Percentiles rank a stretch among this genome's conserved stretches.
phyloP scores from a whole-genome alignment of 2,797 vertebrate species.

The Centroberyx gerrardi region DNA sequence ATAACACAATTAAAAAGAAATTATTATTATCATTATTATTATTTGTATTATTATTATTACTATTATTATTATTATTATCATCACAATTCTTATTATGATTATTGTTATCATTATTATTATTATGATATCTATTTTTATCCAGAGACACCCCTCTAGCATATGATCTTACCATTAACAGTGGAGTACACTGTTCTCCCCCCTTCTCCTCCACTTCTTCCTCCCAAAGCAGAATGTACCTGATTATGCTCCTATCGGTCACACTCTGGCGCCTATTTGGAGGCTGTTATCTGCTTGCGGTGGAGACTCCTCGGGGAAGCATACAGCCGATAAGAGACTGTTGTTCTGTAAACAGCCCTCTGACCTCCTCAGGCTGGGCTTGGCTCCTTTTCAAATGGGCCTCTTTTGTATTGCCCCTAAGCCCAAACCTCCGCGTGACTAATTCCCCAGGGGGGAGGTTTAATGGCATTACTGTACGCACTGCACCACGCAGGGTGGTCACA shows the following conservation, averaged over 20 bases:
- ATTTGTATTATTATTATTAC: too few species aligned
- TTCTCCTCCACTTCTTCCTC: constrained; percentile 60
- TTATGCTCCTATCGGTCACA: constrained; percentile 79
- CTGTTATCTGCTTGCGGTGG: constrained; percentile 76
- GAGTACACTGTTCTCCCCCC: constrained; percentile 53
- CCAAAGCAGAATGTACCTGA: constrained; percentile 76
- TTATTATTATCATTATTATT: too few species aligned
- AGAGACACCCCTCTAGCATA: constrained; percentile 39
- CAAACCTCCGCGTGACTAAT: constrained; percentile 67
- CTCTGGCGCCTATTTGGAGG: constrained; percentile 71
- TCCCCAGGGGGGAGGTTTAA: constrained; percentile 67
- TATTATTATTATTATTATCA: not conserved
- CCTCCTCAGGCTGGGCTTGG: constrained; percentile 70
- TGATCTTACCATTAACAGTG: constrained; percentile 52
- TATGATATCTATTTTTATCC: constrained; percentile 20
- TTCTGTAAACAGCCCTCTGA: constrained; percentile 83
- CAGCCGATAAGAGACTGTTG: constrained; percentile 78
- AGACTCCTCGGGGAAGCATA: constrained; percentile 72
- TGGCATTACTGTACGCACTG: constrained; percentile 70
- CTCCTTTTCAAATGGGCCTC: constrained; percentile 65
- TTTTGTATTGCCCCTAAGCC: constrained; percentile 69
- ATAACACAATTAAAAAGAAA: not conserved
- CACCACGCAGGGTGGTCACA: constrained; percentile 68
- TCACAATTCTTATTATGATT: not conserved
- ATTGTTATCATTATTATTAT: not conserved